Base-by-base conservation (phyloP, 2,797 vertebrate species). In the Anguilla obscura region DNA sequence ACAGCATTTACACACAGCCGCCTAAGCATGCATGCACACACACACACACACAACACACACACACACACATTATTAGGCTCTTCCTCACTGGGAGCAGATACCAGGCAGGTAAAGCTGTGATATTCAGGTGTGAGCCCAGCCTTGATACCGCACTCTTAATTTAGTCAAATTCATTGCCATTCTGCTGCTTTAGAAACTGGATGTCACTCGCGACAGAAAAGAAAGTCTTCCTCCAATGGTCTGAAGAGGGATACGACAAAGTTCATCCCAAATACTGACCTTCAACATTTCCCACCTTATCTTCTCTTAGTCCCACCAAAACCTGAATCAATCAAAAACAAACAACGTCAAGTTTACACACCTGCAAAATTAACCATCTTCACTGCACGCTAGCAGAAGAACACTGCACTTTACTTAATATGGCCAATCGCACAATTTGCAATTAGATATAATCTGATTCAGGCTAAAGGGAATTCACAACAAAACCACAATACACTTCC, bases 271-370 rank as follows among this genome's bases (percentile, higher is more conserved):
- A 82, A 82, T n/a, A 45, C 79, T 50, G 2, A 2, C 14, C 74
- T 76, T 76, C 79, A 48, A 18, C 54, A 8, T 14, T 7, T 18
- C 27, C 66, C 58, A 66, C 50, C 24, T 69, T 92, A 96, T 93
- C 96, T 94, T 91, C 93, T 96, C 89, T 96, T 96, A 30, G 96
- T 96, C 87, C 94, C 95, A 83, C 96, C 95, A 82, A 95, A 96
- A 87, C 96, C 96, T 96, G 90, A 69, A 24, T 9, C 89, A 85
- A 88, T 40, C 76, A 86, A 33, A 58, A 45, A 69, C 30, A 84
- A 60, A n/a, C 79, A 27, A 83, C 5, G 7, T 16, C 45, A 87
- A 80, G n/a, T 80, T 58, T 69, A 90, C 40, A 85, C 36, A 66
- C 1, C 7, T 48, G 0, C 24, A 60, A 52, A 1, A 79, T 1